A percentile compares a stretch with the other conserved stretches of the same genome.
Evolutionary conservation across 2,113 vertebrate species (phyloP).

Genomic region (Herpailurus yagouaroundi): DNA sequence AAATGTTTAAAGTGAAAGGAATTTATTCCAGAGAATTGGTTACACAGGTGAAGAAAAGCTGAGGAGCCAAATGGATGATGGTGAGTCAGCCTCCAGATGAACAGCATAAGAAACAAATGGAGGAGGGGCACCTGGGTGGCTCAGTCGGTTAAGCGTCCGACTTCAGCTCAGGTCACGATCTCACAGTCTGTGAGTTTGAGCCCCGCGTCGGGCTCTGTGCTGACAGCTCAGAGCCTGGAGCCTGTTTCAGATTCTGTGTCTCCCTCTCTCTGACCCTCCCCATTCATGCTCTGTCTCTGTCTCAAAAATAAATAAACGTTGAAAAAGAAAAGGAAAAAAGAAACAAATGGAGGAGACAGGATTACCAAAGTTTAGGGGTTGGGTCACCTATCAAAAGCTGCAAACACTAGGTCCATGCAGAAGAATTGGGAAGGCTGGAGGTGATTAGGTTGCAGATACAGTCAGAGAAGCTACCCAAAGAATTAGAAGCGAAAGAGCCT

Average conservation of each 20-base stretch:
- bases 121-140: neutral
- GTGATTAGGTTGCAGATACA: neutral
- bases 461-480: neutral
- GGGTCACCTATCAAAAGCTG: neutral
- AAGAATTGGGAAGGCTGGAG: neutral
- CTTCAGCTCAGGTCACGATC: no score
- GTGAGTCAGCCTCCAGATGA: neutral
- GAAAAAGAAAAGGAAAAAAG: neutral
- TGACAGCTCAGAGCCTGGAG: no score
- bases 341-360: neutral
- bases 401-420: neutral
- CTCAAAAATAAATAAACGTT: no score
- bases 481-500: neutral
- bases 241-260: no score
- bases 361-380: neutral
- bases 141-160: no score
- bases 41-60: constrained; percentile 5
- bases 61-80: neutral
- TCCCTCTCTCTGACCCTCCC: no score
- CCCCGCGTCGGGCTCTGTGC: no score
- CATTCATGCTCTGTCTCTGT: no score
- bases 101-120: neutral
- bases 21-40: constrained; percentile 21
- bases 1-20: constrained; percentile 40
- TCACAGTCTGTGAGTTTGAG: no score